phyloP scores from a whole-genome alignment of 2,888 invertebrate genomes.

The Dioctria rufipes region DNA sequence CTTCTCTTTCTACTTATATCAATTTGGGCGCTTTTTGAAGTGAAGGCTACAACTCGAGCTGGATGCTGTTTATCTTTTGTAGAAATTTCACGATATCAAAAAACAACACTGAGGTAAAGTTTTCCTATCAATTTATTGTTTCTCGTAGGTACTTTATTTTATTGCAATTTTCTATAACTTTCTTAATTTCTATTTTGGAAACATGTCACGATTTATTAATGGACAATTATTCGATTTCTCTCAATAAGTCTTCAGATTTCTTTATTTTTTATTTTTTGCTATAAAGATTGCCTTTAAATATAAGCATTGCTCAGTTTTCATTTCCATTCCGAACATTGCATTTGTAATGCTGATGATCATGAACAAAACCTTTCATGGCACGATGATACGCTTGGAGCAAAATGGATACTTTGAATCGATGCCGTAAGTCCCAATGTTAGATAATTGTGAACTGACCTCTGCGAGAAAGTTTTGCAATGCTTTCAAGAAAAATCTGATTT shows the following conservation, averaged over 20 bases:
- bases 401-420: background rate
- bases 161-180: background rate
- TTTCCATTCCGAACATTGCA: constrained; percentile 20
- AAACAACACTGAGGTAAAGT: no score
- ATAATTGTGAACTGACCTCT: constrained; percentile 22
- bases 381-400: constrained; percentile 13
- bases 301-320: constrained; percentile 1
- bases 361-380: constrained; percentile 11
- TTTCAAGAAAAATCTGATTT: constrained; percentile 25
- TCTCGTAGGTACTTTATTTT: no score
- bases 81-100: no score
- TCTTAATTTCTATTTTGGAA: constrained; percentile 21
- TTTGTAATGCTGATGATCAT: constrained; percentile 33
- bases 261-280: background rate
- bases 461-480: constrained; percentile 26
- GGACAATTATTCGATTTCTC: constrained; percentile 33
- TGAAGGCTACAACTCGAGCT: no score
- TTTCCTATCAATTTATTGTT: no score
- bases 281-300: background rate
- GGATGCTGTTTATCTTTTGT: no score
- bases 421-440: constrained; percentile 11
- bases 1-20: no score
- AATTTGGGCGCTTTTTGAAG: no score
- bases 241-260: background rate
- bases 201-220: constrained; percentile 41